Percentiles rank a stretch among this genome's conserved stretches.
These are phyloP conservation scores for Trileptium ribeirensis DNA, from an alignment of 2,888 invertebrate genomes.

Conservation along the genomic window DNA sequence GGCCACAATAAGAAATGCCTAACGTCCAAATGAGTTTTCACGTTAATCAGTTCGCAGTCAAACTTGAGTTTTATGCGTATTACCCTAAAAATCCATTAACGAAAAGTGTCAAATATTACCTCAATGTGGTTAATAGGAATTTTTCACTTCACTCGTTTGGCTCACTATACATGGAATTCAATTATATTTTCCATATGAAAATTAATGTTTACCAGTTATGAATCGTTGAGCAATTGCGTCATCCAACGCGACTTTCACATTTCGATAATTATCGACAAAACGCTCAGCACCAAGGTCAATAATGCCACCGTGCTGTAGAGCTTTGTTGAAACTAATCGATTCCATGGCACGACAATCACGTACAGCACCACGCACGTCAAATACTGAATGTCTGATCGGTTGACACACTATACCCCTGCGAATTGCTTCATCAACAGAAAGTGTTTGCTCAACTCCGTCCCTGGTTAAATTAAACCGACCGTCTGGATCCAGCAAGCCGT, in stretches of 20 bases:
- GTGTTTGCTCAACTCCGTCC: slow-evolving; percentile 60
- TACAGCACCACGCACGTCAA: slow-evolving; percentile 77
- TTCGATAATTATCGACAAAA: slow-evolving; percentile 40
- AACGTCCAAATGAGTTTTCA: no score
- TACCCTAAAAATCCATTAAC: no score
- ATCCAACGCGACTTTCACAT: not conserved
- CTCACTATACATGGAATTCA: not conserved
- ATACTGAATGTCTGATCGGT: slow-evolving; percentile 76
- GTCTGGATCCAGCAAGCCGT: slow-evolving; percentile 68
- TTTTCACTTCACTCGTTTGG: no score
- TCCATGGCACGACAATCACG: slow-evolving; percentile 72
- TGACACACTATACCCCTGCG: slow-evolving; percentile 79
- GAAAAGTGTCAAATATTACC: no score
- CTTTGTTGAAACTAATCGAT: slow-evolving; percentile 74
- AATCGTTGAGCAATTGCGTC: not conserved
- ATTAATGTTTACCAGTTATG: not conserved
- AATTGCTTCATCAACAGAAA: slow-evolving; percentile 73
- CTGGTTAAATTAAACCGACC: slow-evolving; percentile 62
- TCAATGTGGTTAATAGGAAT: no score
- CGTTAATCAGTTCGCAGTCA: no score
- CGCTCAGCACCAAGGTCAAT: slow-evolving; percentile 62
- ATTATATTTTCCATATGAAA: not conserved
- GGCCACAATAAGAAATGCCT: no score
- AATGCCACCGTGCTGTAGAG: slow-evolving; percentile 68
- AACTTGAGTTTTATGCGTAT: no score